Percentiles rank a stretch among this genome's conserved stretches.
Conservation (phyloP, 2,888 invertebrate species). For the Hedya salicella region DNA sequence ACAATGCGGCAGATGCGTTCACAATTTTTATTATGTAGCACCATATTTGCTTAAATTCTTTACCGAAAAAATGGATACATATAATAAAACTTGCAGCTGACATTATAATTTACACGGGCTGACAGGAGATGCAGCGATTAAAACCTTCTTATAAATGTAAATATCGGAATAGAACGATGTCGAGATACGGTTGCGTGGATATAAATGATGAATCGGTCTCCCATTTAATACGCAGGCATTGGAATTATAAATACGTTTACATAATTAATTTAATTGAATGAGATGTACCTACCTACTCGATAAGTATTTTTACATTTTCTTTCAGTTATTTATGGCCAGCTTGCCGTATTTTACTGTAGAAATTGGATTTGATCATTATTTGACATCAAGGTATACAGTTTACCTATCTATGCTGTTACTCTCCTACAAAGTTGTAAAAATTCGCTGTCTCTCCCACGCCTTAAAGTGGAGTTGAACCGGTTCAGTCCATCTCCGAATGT, state of each 20-base stretch:
- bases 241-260: constrained; percentile 51
- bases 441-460: too few relatives aligned
- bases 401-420: too few relatives aligned
- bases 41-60: constrained; percentile 78
- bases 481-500: too few relatives aligned
- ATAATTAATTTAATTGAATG: constrained; percentile 36
- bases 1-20: constrained; percentile 82
- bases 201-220: constrained; percentile 23
- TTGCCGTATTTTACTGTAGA: too few relatives aligned
- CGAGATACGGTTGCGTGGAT: constrained; percentile 47
- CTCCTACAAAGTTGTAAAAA: too few relatives aligned
- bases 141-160: constrained; percentile 61
- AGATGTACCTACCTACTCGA: too few relatives aligned
- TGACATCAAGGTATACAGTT: too few relatives aligned
- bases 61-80: constrained; percentile 66
- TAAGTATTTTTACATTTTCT: too few relatives aligned
- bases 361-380: too few relatives aligned
- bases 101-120: constrained; percentile 71
- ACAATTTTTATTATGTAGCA: constrained; percentile 63
- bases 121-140: constrained; percentile 71
- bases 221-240: constrained; percentile 47
- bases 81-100: constrained; percentile 65
- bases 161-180: constrained; percentile 54
- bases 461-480: too few relatives aligned
- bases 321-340: too few relatives aligned